Conservation (phyloP, 2,888 invertebrate species). For the Pantelozetes paolii region DNA sequence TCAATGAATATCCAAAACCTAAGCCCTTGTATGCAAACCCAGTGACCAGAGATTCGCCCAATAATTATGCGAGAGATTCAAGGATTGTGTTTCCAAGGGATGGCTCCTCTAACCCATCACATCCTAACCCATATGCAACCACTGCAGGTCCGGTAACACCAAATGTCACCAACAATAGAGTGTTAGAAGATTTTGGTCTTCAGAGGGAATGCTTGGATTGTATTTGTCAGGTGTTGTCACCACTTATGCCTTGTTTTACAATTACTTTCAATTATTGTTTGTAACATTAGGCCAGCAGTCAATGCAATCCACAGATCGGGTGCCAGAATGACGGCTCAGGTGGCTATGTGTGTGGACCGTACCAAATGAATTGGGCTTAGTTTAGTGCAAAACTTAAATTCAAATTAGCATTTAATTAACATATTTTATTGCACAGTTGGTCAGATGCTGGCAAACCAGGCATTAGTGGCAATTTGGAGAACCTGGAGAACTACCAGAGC, state of each 20-base stretch:
- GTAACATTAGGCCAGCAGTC: conserved; percentile 51
- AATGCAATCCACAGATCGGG: conserved; percentile 53
- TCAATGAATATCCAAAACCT: neutral
- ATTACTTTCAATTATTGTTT: neutral
- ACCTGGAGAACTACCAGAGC: conserved; percentile 59
- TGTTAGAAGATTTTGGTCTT: neutral
- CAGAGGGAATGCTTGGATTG: conserved; percentile 41
- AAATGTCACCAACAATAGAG: neutral
- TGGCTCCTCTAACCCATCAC: neutral
- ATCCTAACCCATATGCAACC: neutral
- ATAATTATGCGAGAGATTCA: neutral
- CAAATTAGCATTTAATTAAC: neutral
- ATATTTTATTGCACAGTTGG: conserved; percentile 58
- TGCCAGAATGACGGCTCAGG: conserved; percentile 61
- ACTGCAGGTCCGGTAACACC: neutral
- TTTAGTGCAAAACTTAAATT: conserved; percentile 1
- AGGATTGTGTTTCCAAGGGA: neutral
- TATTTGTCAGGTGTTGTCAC: conserved; percentile 42
- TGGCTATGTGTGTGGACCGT: conserved; percentile 67
- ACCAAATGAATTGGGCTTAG: conserved; percentile 78
- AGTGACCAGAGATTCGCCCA: neutral
- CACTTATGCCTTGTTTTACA: neutral
- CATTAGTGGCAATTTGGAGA: conserved; percentile 47
- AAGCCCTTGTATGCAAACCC: neutral
- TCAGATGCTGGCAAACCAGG: conserved; percentile 68